These are phyloP conservation scores for Micrasema longulum DNA, from an alignment of 1,140 invertebrate species.

Conservation along the genomic window DNA sequence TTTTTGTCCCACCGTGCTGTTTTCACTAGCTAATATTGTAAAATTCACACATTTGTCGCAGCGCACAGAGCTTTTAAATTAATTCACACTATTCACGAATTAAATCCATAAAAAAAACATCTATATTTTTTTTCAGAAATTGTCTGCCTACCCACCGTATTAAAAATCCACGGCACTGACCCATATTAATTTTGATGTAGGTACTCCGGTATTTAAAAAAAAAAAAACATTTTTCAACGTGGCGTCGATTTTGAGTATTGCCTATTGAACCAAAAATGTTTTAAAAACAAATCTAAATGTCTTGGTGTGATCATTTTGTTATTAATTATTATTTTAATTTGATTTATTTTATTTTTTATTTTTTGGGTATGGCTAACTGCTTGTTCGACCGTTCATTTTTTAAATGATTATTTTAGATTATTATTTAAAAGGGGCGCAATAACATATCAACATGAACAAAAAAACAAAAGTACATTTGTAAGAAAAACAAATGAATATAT, in stretches of 20 bases:
- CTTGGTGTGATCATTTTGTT: constrained; percentile 53
- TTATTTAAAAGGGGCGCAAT: constrained; percentile 2
- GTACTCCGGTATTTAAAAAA: background rate
- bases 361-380: constrained; percentile 52
- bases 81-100: constrained; percentile 27
- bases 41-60: constrained; percentile 17
- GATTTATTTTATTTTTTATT: constrained; percentile 38
- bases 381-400: constrained; percentile 33
- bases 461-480: background rate
- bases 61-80: constrained; percentile 11
- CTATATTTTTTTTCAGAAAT: no score
- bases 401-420: constrained; percentile 40
- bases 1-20: constrained; percentile 1
- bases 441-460: background rate
- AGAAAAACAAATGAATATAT: no score
- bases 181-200: background rate
- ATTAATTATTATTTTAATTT: constrained; percentile 19
- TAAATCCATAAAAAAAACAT: constrained; percentile 17
- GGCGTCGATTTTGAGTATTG: constrained; percentile 1
- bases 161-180: no score
- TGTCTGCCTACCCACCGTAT: background rate
- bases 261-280: constrained; percentile 29
- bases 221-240: background rate
- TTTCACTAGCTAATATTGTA: constrained; percentile 27
- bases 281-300: constrained; percentile 48